These are phyloP conservation scores for Apamea anceps DNA, from an alignment of 2,888 invertebrate genomes.

Conservation along the genomic window DNA sequence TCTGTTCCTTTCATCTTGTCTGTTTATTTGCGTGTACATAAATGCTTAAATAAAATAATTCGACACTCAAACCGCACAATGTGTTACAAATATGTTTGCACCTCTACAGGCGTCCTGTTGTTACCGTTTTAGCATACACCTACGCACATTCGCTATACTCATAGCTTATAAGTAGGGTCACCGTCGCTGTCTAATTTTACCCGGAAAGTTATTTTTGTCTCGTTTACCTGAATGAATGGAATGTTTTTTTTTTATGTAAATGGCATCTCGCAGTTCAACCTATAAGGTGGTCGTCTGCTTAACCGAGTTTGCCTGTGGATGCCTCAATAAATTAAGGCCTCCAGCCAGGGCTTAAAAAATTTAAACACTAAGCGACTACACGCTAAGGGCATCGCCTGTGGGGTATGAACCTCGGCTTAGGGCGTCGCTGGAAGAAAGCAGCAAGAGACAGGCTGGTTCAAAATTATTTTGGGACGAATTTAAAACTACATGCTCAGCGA, in stretches of 20 bases:
- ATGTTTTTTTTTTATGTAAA: background rate
- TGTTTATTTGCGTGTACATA: background rate
- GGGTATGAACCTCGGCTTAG: no score
- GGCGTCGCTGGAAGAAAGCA: no score
- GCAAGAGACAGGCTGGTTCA: no score
- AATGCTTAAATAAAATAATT: background rate
- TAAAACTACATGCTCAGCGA: no score
- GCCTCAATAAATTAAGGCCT: no score
- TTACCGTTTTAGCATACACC: slow-evolving; percentile 30
- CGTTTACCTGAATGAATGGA: slow-evolving; percentile 27
- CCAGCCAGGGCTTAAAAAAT: no score
- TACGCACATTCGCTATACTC: slow-evolving; percentile 10
- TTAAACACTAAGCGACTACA: no score
- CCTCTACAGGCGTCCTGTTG: background rate
- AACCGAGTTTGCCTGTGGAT: no score
- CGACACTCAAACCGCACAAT: background rate
- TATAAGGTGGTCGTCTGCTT: no score
- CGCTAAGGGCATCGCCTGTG: no score
- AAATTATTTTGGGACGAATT: no score
- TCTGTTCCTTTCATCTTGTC: background rate
- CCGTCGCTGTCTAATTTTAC: slow-evolving; percentile 30
- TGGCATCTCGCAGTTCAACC: no score
- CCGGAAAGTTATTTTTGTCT: slow-evolving; percentile 24
- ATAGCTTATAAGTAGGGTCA: slow-evolving; percentile 21
- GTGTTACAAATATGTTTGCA: slow-evolving; percentile 12